These are phyloP conservation scores for Mactromeris polynyma DNA, from an alignment of 2,888 invertebrate genomes.

Conservation along the genomic window DNA sequence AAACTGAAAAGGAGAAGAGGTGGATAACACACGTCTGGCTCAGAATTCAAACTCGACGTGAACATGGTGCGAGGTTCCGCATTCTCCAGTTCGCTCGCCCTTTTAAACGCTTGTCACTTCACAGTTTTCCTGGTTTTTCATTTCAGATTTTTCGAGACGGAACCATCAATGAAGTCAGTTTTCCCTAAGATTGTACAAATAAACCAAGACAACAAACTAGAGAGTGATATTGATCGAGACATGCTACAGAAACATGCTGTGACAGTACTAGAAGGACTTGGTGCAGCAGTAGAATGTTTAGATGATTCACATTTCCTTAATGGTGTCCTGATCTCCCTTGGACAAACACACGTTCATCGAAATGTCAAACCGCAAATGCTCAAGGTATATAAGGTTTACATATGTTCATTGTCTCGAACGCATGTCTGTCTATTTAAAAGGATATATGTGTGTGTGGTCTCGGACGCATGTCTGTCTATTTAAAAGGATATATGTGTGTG, in stretches of 20 bases:
- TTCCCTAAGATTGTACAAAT: constrained; percentile 83
- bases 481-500: too few species aligned
- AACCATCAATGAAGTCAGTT: constrained; percentile 81
- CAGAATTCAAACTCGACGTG: too few species aligned
- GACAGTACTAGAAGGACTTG: constrained; percentile 85
- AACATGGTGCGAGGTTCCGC: too few species aligned
- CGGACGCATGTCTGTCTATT: too few species aligned
- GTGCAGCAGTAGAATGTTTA: constrained; percentile 85
- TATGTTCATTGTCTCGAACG: too few species aligned
- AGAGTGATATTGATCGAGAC: constrained; percentile 82
- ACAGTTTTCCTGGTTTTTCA: not conserved
- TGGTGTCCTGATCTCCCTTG: constrained; percentile 83
- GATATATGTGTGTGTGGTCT: too few species aligned
- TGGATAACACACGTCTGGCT: too few species aligned
- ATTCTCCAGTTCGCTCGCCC: too few species aligned
- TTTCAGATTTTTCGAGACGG: constrained; percentile 83
- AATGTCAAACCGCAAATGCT: constrained; percentile 82
- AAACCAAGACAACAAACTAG: constrained; percentile 81
- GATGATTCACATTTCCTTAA: constrained; percentile 84
- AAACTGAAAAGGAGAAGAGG: too few species aligned
- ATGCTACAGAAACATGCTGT: constrained; percentile 84
- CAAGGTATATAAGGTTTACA: too few species aligned
- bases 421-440: too few species aligned
- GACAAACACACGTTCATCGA: constrained; percentile 83
- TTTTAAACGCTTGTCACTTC: too few species aligned